A percentile compares a stretch with the other conserved stretches of the same genome.
Conservation (phyloP, 2,797 vertebrate genomes). For the Xyrichtys novacula region DNA sequence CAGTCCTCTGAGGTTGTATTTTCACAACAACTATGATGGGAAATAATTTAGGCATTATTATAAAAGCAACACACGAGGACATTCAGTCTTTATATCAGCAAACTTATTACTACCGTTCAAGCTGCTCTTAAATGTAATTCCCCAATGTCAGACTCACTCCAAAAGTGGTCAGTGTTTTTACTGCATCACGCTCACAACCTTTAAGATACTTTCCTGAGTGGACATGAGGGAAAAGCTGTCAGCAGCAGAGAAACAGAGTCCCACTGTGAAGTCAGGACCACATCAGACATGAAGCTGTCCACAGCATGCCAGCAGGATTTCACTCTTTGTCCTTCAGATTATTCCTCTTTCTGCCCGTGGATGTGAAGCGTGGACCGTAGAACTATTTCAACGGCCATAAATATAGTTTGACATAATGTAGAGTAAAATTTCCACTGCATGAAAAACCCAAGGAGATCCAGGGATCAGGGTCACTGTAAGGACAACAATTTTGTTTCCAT, state of each 20-base stretch:
- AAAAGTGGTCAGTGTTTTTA: slow-evolving; percentile 4
- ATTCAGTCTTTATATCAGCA: not conserved
- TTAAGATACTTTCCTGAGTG: slow-evolving; percentile 52
- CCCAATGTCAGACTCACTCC: not conserved
- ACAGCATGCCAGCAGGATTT: slow-evolving; percentile 72
- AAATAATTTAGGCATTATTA: slow-evolving; percentile 14
- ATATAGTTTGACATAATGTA: slow-evolving; percentile 22
- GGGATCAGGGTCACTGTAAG: not conserved
- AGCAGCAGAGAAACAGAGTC: slow-evolving; percentile 66
- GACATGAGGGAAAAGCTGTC: slow-evolving; percentile 65
- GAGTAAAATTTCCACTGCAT: slow-evolving; percentile 8
- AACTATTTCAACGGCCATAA: slow-evolving; percentile 18
- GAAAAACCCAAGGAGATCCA: not conserved
- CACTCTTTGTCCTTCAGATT: slow-evolving; percentile 74
- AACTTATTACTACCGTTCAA: not conserved
- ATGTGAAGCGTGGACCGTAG: slow-evolving; percentile 35
- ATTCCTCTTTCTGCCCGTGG: slow-evolving; percentile 30
- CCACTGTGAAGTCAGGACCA: slow-evolving; percentile 80
- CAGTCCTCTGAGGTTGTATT: slow-evolving; percentile 34
- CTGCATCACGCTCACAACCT: slow-evolving; percentile 17
- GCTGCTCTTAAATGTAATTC: not conserved
- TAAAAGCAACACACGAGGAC: not conserved
- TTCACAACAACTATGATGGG: slow-evolving; percentile 7
- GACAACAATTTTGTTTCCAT: not conserved
- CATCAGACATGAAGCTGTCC: slow-evolving; percentile 80